Conservation (phyloP, 2,888 invertebrate genomes). For the Protonemura montana region DNA sequence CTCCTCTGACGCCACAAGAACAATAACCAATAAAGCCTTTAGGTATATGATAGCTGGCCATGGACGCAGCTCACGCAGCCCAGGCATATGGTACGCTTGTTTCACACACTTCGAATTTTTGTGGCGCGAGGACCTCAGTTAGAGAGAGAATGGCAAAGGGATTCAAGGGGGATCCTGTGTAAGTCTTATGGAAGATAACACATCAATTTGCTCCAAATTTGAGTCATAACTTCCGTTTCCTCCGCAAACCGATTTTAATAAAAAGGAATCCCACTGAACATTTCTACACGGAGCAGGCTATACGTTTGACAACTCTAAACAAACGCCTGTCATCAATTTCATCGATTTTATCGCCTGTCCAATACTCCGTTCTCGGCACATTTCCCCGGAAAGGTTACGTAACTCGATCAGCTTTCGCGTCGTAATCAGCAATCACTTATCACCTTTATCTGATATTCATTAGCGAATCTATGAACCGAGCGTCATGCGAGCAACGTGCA, state of each 20-base stretch:
- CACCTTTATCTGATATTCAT: background rate
- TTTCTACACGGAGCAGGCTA: too few relatives aligned
- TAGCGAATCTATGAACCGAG: background rate
- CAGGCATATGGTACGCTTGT: background rate
- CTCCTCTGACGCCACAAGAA: background rate
- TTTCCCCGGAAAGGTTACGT: background rate
- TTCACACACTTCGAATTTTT: too few relatives aligned
- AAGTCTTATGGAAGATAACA: too few relatives aligned
- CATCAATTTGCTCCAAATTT: too few relatives aligned
- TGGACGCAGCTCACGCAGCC: background rate
- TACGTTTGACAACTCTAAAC: too few relatives aligned
- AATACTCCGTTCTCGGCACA: background rate
- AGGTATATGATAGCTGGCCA: background rate
- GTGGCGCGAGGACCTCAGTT: too few relatives aligned
- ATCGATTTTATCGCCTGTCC: background rate
- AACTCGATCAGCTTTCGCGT: background rate
- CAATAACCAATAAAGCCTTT: background rate
- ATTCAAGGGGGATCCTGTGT: too few relatives aligned
- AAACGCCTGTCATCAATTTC: background rate
- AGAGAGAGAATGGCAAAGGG: too few relatives aligned
- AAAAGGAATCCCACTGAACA: too few relatives aligned
- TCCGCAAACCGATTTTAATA: too few relatives aligned
- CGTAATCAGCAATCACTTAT: slow-evolving; percentile 7
- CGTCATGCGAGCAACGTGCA: background rate
- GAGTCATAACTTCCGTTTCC: too few relatives aligned